Evolutionary conservation across 2,888 invertebrate species (phyloP).

Genomic region (Papilio demoleus): DNA sequence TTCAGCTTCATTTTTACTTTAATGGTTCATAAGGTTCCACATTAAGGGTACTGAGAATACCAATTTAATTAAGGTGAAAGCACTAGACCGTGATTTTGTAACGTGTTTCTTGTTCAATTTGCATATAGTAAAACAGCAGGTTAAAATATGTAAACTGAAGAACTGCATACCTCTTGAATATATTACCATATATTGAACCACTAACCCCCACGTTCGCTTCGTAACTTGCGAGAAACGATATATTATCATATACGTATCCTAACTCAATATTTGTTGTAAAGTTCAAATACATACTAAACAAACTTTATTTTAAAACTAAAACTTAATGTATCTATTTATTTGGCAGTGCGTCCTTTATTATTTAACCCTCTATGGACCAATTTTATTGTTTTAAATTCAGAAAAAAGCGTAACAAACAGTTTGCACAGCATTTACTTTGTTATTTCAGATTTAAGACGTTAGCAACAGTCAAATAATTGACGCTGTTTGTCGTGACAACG

Average conservation of each 20-base stretch:
- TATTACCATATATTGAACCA: constrained; percentile 37
- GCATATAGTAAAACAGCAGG: constrained; percentile 34
- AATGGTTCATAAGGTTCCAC: constrained; percentile 14
- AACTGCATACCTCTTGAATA: constrained; percentile 40
- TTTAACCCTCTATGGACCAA: too few relatives aligned
- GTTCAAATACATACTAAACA: too few relatives aligned
- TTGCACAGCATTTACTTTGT: too few relatives aligned
- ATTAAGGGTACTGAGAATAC: constrained; percentile 20
- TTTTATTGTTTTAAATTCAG: too few relatives aligned
- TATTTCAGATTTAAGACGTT: too few relatives aligned
- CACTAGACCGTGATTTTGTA: constrained; percentile 30
- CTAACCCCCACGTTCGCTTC: constrained; percentile 25
- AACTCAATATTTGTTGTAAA: constrained; percentile 9
- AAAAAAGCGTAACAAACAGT: too few relatives aligned
- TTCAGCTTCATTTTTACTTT: neutral
- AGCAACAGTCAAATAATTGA: too few relatives aligned
- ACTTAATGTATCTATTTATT: too few relatives aligned
- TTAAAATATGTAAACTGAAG: constrained; percentile 40
- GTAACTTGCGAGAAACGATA: constrained; percentile 24
- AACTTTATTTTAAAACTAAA: neutral
- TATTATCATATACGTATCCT: neutral
- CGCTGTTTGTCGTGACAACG: too few relatives aligned
- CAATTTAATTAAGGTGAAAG: constrained; percentile 32
- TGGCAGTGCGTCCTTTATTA: too few relatives aligned
- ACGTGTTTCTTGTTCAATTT: constrained; percentile 30